Evolutionary conservation across 2,888 invertebrate genomes (phyloP).

Genomic region (Malthinus flaveolus): DNA sequence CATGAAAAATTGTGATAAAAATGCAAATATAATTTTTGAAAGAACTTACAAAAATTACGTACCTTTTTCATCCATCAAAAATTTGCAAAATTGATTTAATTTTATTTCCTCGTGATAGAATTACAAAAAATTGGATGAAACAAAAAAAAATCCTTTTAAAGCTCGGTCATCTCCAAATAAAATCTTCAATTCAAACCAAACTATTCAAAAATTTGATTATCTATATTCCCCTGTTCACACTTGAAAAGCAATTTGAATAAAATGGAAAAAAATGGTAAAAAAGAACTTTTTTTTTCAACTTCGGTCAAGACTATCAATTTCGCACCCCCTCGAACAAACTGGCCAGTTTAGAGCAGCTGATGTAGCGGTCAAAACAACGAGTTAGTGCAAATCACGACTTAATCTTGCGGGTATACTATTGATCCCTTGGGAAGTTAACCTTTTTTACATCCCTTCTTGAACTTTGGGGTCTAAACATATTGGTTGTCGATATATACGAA

Average conservation of each 20-base stretch:
- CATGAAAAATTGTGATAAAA: slow-evolving; percentile 29
- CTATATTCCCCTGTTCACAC: slow-evolving; percentile 34
- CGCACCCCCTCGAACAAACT: slow-evolving; percentile 39
- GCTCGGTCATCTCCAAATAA: slow-evolving; percentile 11
- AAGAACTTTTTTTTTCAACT: slow-evolving; percentile 10
- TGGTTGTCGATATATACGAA: slow-evolving; percentile 30
- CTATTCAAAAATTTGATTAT: slow-evolving; percentile 33
- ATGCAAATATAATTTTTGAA: slow-evolving; percentile 20
- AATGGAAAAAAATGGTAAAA: slow-evolving; percentile 4
- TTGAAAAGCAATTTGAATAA: slow-evolving; percentile 37
- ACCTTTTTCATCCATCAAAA: no score
- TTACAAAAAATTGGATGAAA: slow-evolving; percentile 1
- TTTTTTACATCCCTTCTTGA: slow-evolving; percentile 25
- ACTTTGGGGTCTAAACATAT: slow-evolving; percentile 27
- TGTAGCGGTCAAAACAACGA: slow-evolving; percentile 41
- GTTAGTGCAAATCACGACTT: slow-evolving; percentile 45
- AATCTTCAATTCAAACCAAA: slow-evolving; percentile 32
- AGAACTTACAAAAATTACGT: no score
- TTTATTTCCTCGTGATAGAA: slow-evolving; percentile 3
- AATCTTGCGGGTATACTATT: slow-evolving; percentile 42
- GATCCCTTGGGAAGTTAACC: slow-evolving; percentile 37
- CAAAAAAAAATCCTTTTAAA: slow-evolving; percentile 6
- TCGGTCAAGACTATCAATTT: slow-evolving; percentile 40
- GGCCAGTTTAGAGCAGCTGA: slow-evolving; percentile 35
- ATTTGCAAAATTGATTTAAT: slow-evolving; percentile 1